phyloP scores from a whole-genome alignment of 2,888 invertebrate species.

The Pristionchus japonicus region DNA sequence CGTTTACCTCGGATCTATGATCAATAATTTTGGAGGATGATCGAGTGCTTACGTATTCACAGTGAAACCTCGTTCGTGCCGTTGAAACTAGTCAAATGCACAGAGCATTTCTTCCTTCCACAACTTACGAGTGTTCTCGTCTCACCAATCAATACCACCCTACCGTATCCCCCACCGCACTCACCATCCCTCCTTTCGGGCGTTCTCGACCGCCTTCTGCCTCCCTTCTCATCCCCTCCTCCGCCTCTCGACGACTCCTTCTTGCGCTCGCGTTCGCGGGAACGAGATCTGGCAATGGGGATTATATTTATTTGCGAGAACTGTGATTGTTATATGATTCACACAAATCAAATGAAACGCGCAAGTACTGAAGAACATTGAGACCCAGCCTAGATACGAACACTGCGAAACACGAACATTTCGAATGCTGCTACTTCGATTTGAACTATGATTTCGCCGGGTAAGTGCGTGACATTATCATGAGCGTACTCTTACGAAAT shows the following conservation, averaged over 20 bases:
- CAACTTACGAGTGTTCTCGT: no score
- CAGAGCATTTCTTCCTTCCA: no score
- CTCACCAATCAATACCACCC: background rate
- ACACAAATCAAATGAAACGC: no score
- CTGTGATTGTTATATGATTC: no score
- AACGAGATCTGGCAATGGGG: background rate
- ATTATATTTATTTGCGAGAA: no score
- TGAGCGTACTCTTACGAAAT: no score
- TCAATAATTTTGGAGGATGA: no score
- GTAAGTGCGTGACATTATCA: background rate
- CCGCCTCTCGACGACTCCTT: background rate
- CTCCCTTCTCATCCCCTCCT: constrained; percentile 24
- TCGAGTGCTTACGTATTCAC: no score
- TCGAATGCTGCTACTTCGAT: background rate
- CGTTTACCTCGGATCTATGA: no score
- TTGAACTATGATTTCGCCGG: background rate
- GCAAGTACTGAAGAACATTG: background rate
- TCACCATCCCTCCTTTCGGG: constrained; percentile 40
- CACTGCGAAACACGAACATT: background rate
- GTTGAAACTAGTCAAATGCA: no score
- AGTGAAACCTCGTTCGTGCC: no score
- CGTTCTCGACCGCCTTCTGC: constrained; percentile 24
- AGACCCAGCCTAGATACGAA: background rate
- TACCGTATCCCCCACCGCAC: background rate
- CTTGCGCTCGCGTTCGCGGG: constrained; percentile 26